These are phyloP conservation scores for Tanaodytes sp. DNA, from an alignment of 2,888 invertebrate species.

Conservation along the genomic window DNA sequence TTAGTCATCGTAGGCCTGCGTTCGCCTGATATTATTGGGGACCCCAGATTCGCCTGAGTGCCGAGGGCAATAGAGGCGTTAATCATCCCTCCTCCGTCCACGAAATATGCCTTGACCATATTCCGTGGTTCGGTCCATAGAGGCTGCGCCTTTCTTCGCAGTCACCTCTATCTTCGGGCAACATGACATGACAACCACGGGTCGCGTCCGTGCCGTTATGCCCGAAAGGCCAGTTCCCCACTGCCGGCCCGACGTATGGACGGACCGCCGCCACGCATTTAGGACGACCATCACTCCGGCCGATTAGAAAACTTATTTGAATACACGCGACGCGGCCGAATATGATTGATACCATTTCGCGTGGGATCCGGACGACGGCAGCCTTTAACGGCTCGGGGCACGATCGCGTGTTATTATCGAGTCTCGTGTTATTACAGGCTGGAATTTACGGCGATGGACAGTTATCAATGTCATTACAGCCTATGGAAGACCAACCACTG, in stretches of 20 bases:
- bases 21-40: constrained; percentile 46
- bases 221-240: constrained; percentile 64
- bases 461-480: no score
- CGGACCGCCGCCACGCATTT: constrained; percentile 27
- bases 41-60: constrained; percentile 46
- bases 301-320: constrained; percentile 15
- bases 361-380: no score
- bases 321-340: neutral
- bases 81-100: constrained; percentile 54
- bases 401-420: no score
- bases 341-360: constrained; percentile 9
- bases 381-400: no score
- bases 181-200: constrained; percentile 53
- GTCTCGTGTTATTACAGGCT: no score
- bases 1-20: constrained; percentile 70
- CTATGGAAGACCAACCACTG: no score
- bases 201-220: constrained; percentile 67
- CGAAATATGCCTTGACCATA: constrained; percentile 54
- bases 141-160: constrained; percentile 47
- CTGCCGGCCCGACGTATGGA: constrained; percentile 15
- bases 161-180: constrained; percentile 42
- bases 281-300: constrained; percentile 30
- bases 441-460: no score
- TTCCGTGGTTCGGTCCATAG: constrained; percentile 48
- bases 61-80: constrained; percentile 51